These are phyloP conservation scores for Tinea trinotella DNA, from an alignment of 2,888 invertebrate genomes.

Conservation along the genomic window DNA sequence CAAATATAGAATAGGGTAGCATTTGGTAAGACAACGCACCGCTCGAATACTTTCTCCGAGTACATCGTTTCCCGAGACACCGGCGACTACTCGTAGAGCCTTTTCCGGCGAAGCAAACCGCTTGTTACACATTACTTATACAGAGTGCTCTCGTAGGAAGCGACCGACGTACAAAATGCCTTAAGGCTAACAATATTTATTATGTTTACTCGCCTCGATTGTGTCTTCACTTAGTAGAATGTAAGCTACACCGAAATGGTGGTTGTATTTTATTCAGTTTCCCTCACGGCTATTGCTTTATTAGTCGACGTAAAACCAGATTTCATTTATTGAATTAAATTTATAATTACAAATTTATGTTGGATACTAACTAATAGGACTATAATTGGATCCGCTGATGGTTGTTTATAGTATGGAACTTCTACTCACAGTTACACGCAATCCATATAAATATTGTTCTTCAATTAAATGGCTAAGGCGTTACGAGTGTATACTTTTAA, in stretches of 20 bases:
- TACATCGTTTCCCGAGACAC: constrained; percentile 44
- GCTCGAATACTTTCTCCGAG: constrained; percentile 63
- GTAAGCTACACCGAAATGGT: constrained; percentile 16
- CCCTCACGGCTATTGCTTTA: constrained; percentile 18
- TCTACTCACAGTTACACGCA: background rate
- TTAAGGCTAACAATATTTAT: constrained; percentile 36
- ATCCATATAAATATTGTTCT: background rate
- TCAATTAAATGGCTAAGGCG: background rate
- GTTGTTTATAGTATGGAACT: background rate
- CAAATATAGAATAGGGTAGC: background rate
- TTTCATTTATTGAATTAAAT: constrained; percentile 18
- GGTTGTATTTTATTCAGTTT: constrained; percentile 1
- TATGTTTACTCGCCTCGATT: constrained; percentile 18
- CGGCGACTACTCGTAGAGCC: constrained; percentile 28
- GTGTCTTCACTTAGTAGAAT: constrained; percentile 17
- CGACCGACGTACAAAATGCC: constrained; percentile 37
- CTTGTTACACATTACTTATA: constrained; percentile 41
- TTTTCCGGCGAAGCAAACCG: constrained; percentile 31
- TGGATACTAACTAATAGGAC: background rate
- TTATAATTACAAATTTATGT: constrained; percentile 14
- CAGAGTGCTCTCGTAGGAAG: constrained; percentile 35
- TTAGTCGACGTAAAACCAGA: constrained; percentile 16
- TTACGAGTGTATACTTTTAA: background rate
- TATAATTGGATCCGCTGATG: constrained; percentile 1
- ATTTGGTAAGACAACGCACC: constrained; percentile 21